Evolutionary conservation across 2,888 invertebrate species (phyloP), one percentile per base, ranked within the genome.

Genomic region (Chaetoderma sp.): DNA sequence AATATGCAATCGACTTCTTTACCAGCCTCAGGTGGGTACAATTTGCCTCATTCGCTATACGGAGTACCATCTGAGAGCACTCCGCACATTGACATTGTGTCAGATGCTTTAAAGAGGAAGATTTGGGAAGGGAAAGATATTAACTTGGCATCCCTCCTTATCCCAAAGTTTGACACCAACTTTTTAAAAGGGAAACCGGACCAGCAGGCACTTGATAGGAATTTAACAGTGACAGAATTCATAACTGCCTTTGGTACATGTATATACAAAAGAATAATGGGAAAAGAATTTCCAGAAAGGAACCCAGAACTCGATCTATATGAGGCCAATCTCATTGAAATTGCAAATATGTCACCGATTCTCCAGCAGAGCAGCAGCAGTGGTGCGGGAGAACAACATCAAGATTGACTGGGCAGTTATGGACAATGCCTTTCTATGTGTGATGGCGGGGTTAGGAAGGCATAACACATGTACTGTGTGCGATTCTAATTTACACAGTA

Each of bases 371-470:
- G 58, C 62, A 4, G 62, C 66, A 21, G 39, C 30, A 13, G 62
- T 55, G 10, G 18, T 60, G 1, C 27, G 30, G 0, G 44, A 62
- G 47, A 32, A 25, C 18, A 58, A 62, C 10, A 59, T 62, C 13
- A 62, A 66, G 49, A 55, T 66, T 1, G 62, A 66, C 18, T 66
- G 62, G 62, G 50, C 62, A 4, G n/a, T 59, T 2, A 62, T 32
- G 25, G 66, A 66, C 39, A 42, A 25, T 2, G 52, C 52, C 16
- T 32, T 65, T 4, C 23, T 65, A 5, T 36, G 33, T 1, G 39
- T 65, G 45, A 39, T 65, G 4, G 49, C 50, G 6, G 45, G 59
- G 10, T 47, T 55, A 33, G n/a, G n/a, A n/a, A n/a, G n/a, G n/a
- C n/a, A n/a, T n/a, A n/a, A n/a, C n/a, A n/a, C n/a, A n/a, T n/a